These are phyloP conservation scores for Drosophila monieri DNA, from an alignment of 2,888 invertebrate species.

Conservation along the genomic window DNA sequence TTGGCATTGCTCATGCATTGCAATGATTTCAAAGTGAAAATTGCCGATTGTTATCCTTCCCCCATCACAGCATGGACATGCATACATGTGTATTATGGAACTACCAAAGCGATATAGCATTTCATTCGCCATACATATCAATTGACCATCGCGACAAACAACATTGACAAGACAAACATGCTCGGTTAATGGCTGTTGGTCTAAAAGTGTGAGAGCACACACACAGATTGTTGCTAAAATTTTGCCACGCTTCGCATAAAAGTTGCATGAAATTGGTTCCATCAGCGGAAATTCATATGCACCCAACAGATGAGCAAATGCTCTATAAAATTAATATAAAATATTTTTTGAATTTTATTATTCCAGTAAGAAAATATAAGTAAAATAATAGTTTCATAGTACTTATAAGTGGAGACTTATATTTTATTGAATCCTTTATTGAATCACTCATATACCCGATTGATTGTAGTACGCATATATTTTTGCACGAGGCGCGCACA, in stretches of 20 bases:
- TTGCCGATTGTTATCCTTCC: constrained; percentile 16
- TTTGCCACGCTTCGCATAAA: constrained; percentile 69
- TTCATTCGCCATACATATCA: constrained; percentile 42
- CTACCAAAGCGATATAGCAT: constrained; percentile 19
- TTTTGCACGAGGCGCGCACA: constrained; percentile 80
- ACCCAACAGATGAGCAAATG: constrained; percentile 3
- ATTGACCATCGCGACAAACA: constrained; percentile 48
- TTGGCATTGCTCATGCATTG: constrained; percentile 38
- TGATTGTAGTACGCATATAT: constrained; percentile 30
- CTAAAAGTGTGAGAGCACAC: constrained; percentile 30
- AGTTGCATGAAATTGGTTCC: constrained; percentile 54
- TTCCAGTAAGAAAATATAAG: too few relatives aligned
- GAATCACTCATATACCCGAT: constrained; percentile 3
- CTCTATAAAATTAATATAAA: constrained; percentile 26
- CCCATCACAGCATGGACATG: constrained; percentile 4
- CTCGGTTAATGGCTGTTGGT: constrained; percentile 18
- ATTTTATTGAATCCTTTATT: neutral
- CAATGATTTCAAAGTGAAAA: neutral
- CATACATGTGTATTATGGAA: constrained; percentile 21
- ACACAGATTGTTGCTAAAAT: constrained; percentile 73
- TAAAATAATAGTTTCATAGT: too few relatives aligned
- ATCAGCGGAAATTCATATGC: neutral
- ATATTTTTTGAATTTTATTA: too few relatives aligned
- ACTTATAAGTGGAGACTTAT: too few relatives aligned
- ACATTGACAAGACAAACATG: constrained; percentile 24